phyloP scores from a whole-genome alignment of 2,888 invertebrate species.

The Sisyra nigra region DNA sequence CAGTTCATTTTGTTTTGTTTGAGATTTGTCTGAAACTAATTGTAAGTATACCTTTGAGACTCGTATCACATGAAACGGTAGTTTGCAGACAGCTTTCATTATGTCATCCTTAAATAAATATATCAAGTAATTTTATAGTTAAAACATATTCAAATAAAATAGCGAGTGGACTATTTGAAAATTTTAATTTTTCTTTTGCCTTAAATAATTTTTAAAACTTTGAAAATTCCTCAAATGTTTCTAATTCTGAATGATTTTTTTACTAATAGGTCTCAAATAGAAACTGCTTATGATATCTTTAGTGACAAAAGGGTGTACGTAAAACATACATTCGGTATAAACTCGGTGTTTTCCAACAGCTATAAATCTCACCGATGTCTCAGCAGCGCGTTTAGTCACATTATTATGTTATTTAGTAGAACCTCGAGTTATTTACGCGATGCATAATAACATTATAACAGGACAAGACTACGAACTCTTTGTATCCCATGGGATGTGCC shows the following conservation, averaged over 20 bases:
- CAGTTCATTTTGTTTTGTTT: not conserved
- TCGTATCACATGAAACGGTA: not conserved
- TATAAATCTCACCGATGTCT: conserved; percentile 21
- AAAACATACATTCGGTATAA: conserved; percentile 6
- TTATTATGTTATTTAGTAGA: conserved; percentile 25
- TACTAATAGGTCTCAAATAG: too few relatives aligned
- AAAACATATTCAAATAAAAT: too few relatives aligned
- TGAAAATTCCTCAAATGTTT: too few relatives aligned
- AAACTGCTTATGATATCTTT: too few relatives aligned
- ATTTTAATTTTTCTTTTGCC: too few relatives aligned
- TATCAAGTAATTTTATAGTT: too few relatives aligned
- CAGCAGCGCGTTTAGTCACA: conserved; percentile 21
- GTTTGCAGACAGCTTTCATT: too few relatives aligned
- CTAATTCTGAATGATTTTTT: too few relatives aligned
- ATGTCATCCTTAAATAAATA: too few relatives aligned
- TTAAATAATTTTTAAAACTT: too few relatives aligned
- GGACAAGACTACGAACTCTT: conserved; percentile 25
- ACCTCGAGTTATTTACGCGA: conserved; percentile 23
- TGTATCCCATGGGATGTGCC: conserved; percentile 18
- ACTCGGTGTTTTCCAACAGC: conserved; percentile 21
- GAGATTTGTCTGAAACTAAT: not conserved
- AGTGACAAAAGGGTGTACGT: too few relatives aligned
- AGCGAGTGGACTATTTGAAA: too few relatives aligned
- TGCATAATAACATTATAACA: conserved; percentile 23
- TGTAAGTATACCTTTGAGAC: conserved; percentile 2